phyloP scores from a whole-genome alignment of 2,888 invertebrate genomes.

The Andrena haemorrhoa region DNA sequence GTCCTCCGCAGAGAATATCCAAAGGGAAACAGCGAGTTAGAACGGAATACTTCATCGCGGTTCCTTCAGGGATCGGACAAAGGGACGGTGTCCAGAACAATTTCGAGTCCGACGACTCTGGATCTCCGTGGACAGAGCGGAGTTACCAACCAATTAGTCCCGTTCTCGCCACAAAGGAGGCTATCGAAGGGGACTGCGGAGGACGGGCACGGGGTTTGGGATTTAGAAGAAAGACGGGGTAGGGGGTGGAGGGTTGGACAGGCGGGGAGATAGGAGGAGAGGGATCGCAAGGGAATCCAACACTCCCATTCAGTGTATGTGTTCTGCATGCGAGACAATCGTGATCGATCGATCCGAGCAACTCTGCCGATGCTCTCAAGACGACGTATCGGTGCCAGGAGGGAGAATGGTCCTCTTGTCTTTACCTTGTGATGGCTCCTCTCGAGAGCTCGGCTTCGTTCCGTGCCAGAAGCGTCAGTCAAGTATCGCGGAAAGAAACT shows the following conservation, averaged over 20 bases:
- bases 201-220: not conserved
- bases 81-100: not conserved
- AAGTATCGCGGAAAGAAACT: slow-evolving; percentile 30
- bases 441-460: slow-evolving; percentile 63
- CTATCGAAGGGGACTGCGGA: slow-evolving; percentile 22
- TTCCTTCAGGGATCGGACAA: not conserved
- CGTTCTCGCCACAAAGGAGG: not conserved
- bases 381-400: slow-evolving; percentile 51
- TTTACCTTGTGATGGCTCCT: slow-evolving; percentile 48
- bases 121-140: not conserved
- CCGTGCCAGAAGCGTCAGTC: slow-evolving; percentile 56
- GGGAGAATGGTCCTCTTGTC: slow-evolving; percentile 36
- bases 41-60: slow-evolving; percentile 1
- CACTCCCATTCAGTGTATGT: slow-evolving; percentile 26
- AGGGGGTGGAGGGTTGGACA: not conserved
- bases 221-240: not conserved
- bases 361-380: slow-evolving; percentile 59
- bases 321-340: slow-evolving; percentile 53
- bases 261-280: not conserved
- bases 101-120: not conserved
- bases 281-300: slow-evolving; percentile 5
- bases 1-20: no score
- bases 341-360: slow-evolving; percentile 49
- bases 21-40: no score
- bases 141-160: not conserved